These are phyloP conservation scores for Panthera leo DNA, from an alignment of 2,113 vertebrate genomes.

Conservation along the genomic window DNA sequence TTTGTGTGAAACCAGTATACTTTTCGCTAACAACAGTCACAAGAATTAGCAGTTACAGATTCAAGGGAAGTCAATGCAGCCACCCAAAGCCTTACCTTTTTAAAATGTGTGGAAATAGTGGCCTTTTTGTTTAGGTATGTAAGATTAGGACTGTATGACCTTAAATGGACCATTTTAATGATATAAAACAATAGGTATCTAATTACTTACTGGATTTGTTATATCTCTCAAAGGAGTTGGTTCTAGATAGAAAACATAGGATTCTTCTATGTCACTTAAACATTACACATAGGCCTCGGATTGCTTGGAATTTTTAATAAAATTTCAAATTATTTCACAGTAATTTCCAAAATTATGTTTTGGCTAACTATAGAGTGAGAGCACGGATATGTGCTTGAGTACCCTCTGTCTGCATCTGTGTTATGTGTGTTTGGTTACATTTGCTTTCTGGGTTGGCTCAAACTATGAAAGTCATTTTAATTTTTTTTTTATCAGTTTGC, in stretches of 20 bases:
- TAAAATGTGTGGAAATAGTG: not conserved
- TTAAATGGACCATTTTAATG: not conserved
- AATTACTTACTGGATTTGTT: not conserved
- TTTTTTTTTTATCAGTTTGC: not conserved
- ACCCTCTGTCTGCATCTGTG: not conserved
- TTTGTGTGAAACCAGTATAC: not conserved
- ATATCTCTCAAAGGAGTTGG: not conserved
- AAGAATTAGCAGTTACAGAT: not conserved
- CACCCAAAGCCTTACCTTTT: not conserved
- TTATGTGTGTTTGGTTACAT: not conserved
- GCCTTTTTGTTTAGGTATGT: not conserved
- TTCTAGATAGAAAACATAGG: not conserved
- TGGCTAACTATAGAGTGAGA: not conserved
- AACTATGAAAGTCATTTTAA: not conserved
- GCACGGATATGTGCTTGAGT: not conserved
- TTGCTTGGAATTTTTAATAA: not conserved
- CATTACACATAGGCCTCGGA: not conserved
- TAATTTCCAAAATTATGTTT: not conserved
- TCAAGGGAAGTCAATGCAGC: not conserved
- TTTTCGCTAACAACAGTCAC: not conserved
- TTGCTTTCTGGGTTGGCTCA: not conserved
- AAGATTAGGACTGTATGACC: not conserved
- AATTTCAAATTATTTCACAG: not conserved
- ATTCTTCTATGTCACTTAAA: not conserved
- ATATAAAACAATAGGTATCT: not conserved